These are phyloP conservation scores for Euglossa dilemma DNA, from an alignment of 1,140 invertebrate genomes.

Conservation along the genomic window DNA sequence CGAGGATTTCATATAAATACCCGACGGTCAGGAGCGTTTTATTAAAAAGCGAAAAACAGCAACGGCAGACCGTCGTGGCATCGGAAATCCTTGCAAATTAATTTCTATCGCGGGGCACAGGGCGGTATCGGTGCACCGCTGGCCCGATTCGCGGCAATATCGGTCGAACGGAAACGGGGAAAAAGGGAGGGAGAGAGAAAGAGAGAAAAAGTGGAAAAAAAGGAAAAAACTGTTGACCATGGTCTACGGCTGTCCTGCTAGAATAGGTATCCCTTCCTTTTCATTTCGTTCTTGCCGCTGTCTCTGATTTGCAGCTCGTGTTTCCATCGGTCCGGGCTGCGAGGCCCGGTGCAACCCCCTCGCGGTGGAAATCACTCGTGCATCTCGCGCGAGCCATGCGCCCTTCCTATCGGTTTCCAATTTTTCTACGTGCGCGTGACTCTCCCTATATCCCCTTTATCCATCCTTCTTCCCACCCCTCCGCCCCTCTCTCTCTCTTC, in stretches of 20 bases:
- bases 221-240: background rate
- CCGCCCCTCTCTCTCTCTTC: background rate
- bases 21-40: background rate
- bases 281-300: background rate
- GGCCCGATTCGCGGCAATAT: conserved; percentile 15
- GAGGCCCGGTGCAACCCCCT: background rate
- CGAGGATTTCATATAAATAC: background rate
- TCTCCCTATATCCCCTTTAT: too few relatives aligned
- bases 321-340: background rate
- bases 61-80: background rate
- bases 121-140: background rate
- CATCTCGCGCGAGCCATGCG: background rate
- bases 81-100: conserved; percentile 45
- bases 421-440: conserved; percentile 5
- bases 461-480: background rate
- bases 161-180: conserved; percentile 23
- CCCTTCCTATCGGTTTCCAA: conserved; percentile 36
- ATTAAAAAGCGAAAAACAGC: background rate
- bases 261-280: conserved; percentile 14
- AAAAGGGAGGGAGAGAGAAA: background rate
- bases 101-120: conserved; percentile 22
- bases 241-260: background rate
- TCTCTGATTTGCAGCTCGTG: conserved; percentile 7
- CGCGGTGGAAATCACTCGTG: background rate
- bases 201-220: background rate